Evolutionary conservation across 2,888 invertebrate genomes (phyloP).

Genomic region (Drosophila pseudotalamancana): DNA sequence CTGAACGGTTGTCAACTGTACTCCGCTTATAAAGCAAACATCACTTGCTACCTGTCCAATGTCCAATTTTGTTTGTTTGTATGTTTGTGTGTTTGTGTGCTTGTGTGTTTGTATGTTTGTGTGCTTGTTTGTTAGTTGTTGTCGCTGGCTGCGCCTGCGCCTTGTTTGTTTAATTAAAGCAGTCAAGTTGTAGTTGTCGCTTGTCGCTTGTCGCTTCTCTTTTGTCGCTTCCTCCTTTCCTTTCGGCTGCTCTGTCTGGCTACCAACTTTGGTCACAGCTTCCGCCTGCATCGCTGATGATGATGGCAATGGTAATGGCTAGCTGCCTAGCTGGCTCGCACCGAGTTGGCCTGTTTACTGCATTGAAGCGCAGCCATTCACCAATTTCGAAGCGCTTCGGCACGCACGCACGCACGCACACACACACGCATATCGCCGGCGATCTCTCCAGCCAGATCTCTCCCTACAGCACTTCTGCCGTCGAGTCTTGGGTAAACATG

Average conservation of each 20-base stretch:
- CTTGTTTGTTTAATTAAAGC: conserved; percentile 76
- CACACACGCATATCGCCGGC: conserved; percentile 28
- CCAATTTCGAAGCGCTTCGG: conserved; percentile 53
- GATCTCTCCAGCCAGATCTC: conserved; percentile 36
- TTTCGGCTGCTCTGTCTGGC: conserved; percentile 18
- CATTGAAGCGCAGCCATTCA: conserved; percentile 76
- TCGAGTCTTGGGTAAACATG: conserved; percentile 76
- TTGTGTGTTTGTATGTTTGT: conserved; percentile 8
- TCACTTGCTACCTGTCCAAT: conserved; percentile 67
- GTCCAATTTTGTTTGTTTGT: no score
- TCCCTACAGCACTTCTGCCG: conserved; percentile 13
- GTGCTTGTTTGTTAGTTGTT: conserved; percentile 30
- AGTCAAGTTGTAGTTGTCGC: conserved; percentile 52
- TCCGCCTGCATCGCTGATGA: conserved; percentile 55
- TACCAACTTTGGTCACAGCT: conserved; percentile 78
- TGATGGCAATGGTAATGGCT: conserved; percentile 5
- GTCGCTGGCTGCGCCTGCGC: conserved; percentile 33
- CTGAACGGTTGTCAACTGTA: conserved; percentile 59
- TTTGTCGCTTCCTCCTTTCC: no score
- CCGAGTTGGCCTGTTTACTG: conserved; percentile 59
- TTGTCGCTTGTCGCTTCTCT: conserved; percentile 32
- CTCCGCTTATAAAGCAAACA: conserved; percentile 34
- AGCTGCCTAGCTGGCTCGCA: conserved; percentile 1
- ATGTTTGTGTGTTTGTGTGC: background rate
- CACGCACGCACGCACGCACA: conserved; percentile 54